Conservation (phyloP, 2,113 vertebrate genomes). For the Melanocharis versteri region DNA sequence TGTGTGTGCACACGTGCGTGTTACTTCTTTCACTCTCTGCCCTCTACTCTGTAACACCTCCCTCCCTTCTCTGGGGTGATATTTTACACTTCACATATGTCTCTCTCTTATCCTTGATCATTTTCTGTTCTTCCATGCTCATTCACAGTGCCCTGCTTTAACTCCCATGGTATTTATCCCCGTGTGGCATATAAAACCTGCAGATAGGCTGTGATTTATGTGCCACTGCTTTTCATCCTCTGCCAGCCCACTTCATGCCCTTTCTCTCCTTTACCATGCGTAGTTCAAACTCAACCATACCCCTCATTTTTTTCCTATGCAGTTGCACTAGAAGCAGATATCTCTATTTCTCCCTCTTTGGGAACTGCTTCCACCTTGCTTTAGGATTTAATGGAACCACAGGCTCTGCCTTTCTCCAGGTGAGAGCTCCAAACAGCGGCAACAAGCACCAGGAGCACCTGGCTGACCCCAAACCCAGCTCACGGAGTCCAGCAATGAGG, state of each 20-base stretch:
- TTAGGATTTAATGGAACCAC: neutral
- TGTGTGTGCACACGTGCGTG: accelerated
- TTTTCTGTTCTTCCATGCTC: neutral
- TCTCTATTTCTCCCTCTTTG: neutral
- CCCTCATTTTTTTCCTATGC: accelerated
- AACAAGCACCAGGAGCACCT: neutral
- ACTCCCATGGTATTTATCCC: neutral
- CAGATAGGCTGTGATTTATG: neutral
- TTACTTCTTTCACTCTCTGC: neutral
- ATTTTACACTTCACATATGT: neutral
- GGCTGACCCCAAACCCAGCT: neutral
- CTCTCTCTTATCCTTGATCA: neutral
- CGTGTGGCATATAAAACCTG: neutral
- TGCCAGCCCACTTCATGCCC: neutral
- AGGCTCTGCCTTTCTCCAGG: neutral
- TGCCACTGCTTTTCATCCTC: neutral
- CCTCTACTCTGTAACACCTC: neutral
- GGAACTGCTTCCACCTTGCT: neutral
- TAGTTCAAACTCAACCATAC: neutral
- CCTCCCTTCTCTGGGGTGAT: neutral
- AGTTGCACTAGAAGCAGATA: neutral
- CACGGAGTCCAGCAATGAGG: accelerated
- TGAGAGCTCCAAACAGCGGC: neutral
- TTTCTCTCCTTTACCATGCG: neutral
- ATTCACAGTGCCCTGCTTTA: neutral